A percentile compares a stretch with the other conserved stretches of the same genome.
These are phyloP conservation scores for Sclerurus mexicanus DNA, from an alignment of 2,113 vertebrate species.

Conservation along the genomic window DNA sequence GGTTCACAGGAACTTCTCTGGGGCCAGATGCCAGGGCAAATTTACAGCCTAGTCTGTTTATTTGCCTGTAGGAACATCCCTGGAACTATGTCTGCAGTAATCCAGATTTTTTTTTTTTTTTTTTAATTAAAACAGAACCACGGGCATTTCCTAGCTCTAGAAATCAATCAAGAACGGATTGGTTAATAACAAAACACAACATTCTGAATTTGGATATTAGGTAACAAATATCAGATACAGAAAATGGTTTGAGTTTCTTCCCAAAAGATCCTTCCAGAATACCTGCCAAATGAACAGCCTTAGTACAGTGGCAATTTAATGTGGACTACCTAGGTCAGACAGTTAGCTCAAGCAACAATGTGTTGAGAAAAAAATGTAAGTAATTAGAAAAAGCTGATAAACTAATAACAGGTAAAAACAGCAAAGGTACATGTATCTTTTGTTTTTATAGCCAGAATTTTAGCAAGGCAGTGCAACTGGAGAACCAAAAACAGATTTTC, in stretches of 20 bases:
- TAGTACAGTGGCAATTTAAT: neutral
- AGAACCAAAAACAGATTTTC: neutral
- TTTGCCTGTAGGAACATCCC: neutral
- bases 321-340: neutral
- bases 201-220: neutral
- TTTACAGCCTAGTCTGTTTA: neutral
- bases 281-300: neutral
- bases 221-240: neutral
- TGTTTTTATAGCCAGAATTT: neutral
- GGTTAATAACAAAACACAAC: neutral
- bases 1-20: neutral
- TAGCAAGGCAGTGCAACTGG: neutral
- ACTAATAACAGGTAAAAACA: neutral
- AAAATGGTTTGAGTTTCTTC: neutral
- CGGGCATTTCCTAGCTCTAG: neutral
- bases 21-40: neutral
- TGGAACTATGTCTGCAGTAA: neutral
- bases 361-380: neutral
- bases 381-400: neutral
- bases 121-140: neutral
- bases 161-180: neutral
- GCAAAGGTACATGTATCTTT: neutral
- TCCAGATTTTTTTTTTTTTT: too few relatives aligned
- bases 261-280: neutral
- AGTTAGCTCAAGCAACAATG: neutral